Evolutionary conservation across 1,140 invertebrate genomes (phyloP), one percentile per base, ranked within the genome.

Genomic region (Drosophila obscura): DNA sequence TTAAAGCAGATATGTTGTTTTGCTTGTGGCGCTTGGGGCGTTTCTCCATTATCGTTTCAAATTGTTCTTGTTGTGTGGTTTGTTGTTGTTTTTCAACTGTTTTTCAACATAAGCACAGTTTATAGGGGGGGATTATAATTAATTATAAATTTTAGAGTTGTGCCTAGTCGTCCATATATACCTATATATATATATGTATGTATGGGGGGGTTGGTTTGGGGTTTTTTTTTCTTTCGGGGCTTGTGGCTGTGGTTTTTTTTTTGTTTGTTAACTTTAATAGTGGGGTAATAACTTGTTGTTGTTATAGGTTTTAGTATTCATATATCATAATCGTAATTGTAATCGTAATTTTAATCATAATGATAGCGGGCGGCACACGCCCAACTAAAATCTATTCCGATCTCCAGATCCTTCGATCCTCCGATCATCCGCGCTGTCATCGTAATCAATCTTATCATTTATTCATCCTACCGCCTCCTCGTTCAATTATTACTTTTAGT

Each of bases 1-100:
- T 83, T 83, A 88, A 89, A 88, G 83, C 83, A 88, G 83, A 88
- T 88, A 88, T 88, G 83, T 88, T 83, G 75, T 87, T 39, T 39
- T 89, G 83, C 82, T 87, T 87, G 83, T 87, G 83, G 83, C 83
- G 83, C 83, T 87, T 87, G 71, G 73, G 73, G 69, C 77, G 69
- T 64, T 64, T 49, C 55, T 65, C 28, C 31, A 60, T 22, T 49
- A 65, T 65, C 35, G 55, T 35, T 71, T 48, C 52, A 53, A 66
- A 46, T 77, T 77, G 52, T 77, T 82, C 68, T 68, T 69, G 52
- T 49, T 69, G 44, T 57, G 49, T 66, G 62, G 28, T 24, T 24
- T 24, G 26, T 7, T 28, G 26, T 13, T 39, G 11, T 39, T 39
- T 39, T 13, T 13, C 11, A 39, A 39, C 52, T 87, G 82, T 87